Conservation (phyloP, 2,888 invertebrate genomes). For the Macaria notata region DNA sequence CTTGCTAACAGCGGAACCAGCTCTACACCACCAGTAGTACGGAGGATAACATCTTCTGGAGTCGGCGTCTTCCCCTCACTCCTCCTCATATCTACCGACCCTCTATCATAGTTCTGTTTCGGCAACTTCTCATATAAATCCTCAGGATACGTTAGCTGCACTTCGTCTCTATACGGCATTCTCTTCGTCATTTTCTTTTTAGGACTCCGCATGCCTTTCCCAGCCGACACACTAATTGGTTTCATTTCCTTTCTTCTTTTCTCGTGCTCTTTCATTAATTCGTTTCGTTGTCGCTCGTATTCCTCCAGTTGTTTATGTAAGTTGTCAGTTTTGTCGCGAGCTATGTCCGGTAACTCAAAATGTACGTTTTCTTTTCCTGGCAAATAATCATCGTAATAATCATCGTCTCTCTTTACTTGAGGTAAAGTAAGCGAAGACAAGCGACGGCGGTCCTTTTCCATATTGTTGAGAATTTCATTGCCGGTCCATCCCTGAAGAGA, state of each 20-base stretch:
- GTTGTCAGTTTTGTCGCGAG: constrained; percentile 40
- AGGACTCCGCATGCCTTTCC: constrained; percentile 44
- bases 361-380: constrained; percentile 51
- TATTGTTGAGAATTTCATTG: constrained; percentile 65
- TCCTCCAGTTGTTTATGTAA: constrained; percentile 19
- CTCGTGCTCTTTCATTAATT: neutral
- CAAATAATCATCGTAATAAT: constrained; percentile 41
- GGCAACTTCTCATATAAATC: constrained; percentile 43
- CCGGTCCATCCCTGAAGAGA: constrained; percentile 71
- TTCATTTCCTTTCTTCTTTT: constrained; percentile 1
- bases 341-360: constrained; percentile 62
- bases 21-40: constrained; percentile 86
- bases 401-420: constrained; percentile 75
- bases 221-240: constrained; percentile 18
- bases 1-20: constrained; percentile 89
- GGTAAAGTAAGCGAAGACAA: constrained; percentile 77
- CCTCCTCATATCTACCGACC: constrained; percentile 13
- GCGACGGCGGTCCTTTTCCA: constrained; percentile 58
- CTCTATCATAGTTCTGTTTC: constrained; percentile 20
- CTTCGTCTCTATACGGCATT: constrained; percentile 59
- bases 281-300: constrained; percentile 1
- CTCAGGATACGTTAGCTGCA: constrained; percentile 49
- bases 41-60: constrained; percentile 65
- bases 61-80: constrained; percentile 56
- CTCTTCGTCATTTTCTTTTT: constrained; percentile 63